phyloP scores from a whole-genome alignment of 2,888 invertebrate genomes.

The Cephus runcator region DNA sequence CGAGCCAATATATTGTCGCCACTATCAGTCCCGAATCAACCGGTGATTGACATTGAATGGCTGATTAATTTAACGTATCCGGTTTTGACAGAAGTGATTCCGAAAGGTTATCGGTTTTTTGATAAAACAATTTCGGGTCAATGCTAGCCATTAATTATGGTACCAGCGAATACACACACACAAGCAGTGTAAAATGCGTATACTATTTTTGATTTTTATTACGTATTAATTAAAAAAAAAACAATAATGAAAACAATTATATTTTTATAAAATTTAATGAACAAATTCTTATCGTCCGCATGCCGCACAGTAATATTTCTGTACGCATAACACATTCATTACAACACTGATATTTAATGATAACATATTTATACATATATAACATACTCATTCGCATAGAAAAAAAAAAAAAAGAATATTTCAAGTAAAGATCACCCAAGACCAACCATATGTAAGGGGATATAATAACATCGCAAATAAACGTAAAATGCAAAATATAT shows the following conservation, averaged over 20 bases:
- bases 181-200: neutral
- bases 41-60: neutral
- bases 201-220: neutral
- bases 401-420: neutral
- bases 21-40: slow-evolving; percentile 41
- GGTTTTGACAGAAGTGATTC: neutral
- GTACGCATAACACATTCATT: neutral
- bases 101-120: neutral
- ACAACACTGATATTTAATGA: neutral
- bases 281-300: too few species aligned
- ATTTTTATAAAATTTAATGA: too few species aligned
- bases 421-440: neutral
- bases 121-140: neutral
- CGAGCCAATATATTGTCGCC: slow-evolving; percentile 49
- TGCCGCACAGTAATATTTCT: neutral
- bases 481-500: slow-evolving; percentile 10
- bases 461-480: neutral
- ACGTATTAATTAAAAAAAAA: neutral
- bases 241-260: neutral
- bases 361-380: neutral
- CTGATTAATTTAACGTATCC: neutral
- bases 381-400: neutral
- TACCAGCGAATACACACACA: neutral
- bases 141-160: neutral
- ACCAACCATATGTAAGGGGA: neutral